Evolutionary conservation across 2,797 vertebrate genomes (phyloP), one percentile per base, ranked within the genome.

Genomic region (Tapera naevia): DNA sequence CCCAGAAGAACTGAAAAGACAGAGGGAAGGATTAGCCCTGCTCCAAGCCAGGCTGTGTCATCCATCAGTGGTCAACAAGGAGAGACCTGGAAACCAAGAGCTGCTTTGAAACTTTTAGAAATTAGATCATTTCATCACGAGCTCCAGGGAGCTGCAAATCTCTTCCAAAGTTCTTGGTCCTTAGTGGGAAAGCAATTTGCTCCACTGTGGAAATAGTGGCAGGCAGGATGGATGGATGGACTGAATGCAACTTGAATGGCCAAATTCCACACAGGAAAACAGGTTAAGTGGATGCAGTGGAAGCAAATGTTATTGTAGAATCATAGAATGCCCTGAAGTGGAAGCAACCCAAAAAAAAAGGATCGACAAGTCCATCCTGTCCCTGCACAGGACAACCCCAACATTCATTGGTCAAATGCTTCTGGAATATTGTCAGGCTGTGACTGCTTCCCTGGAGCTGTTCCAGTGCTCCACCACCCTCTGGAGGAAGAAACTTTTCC

Each of bases 1-100:
- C 98, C 93, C 98, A 99, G 93, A 99, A 98, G 95, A 99, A 99
- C 99, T 99, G 97, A 18, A 72, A 80, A 64, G 73, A 73, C 86
- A 79, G 74, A 84, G 25, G 39, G 78, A 17, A 6, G 32, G 73
- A 60, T 93, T 3, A 80, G 16, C 41, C 23, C 37, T 1, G 18
- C 37, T 28, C 69, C 3, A 3, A n/a, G 50, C 25, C 53, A 57
- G 51, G 37, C 22, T 57, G 45, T 6, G 30, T 8, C 5, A 1
- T 13, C 78, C 21, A 7, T 3, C 73, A 39, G 37, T 7, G 48
- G 22, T 39, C 21, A 62, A 11, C 6, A 5, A 27, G 28, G 56
- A n/a, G 39, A 80, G 37, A 87, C 30, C 46, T 27, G 48, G 72
- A 79, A 57, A 60, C 18, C 17, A 0, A 35, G 30, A 67, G 37